Evolutionary conservation across 53 echinoderm and acorn worm genomes (phyloP), one percentile per base, ranked within the genome.

Genomic region (Luidia sarsii): DNA sequence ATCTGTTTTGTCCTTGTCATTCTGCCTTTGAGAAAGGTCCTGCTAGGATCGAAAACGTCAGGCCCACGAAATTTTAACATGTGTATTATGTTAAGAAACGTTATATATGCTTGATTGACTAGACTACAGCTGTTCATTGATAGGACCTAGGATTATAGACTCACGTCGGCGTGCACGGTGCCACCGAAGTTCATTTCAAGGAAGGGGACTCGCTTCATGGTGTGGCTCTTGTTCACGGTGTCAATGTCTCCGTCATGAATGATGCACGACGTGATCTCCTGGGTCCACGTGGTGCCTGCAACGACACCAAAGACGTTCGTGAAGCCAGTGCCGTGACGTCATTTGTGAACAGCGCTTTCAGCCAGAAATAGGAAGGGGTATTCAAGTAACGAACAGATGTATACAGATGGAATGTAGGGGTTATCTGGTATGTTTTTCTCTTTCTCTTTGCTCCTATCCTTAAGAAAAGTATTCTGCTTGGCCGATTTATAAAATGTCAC

Each of bases 271-370:
- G 18, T 36, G 10, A 72, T 72, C 72, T 72, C 72, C 54, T 72
- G 72, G 22, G 72, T 72, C 72, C 72, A 72, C 2, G 72, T 72
- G 13, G 72, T 72, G 7, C 72, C 72, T 72, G 49, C 33, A 16
- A n/a, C n/a, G n/a, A n/a, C n/a, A n/a, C n/a, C n/a, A n/a, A n/a
- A n/a, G n/a, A n/a, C n/a, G 0, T 23, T 2, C 21, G 1, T 9
- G 25, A 4, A 4, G 25, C 8, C 1, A 21, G 22, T 21, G 21
- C 21, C 54, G 9, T 9, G 54, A 23, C 54, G 11, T 25, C 21
- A 4, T 21, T 2, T 20, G 10, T 54, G 22, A 23, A 21, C 54
- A 54, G 8, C 10, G 7, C n/a, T 16, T 50, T 7, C 8, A 21
- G 53, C 6, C 7, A 6, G 20, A 19, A 50, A 20, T 4, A 50